Percentiles rank a stretch among this genome's conserved stretches.
These are phyloP conservation scores for Xenus cinereus DNA, from an alignment of 2,113 vertebrate genomes.

Conservation along the genomic window DNA sequence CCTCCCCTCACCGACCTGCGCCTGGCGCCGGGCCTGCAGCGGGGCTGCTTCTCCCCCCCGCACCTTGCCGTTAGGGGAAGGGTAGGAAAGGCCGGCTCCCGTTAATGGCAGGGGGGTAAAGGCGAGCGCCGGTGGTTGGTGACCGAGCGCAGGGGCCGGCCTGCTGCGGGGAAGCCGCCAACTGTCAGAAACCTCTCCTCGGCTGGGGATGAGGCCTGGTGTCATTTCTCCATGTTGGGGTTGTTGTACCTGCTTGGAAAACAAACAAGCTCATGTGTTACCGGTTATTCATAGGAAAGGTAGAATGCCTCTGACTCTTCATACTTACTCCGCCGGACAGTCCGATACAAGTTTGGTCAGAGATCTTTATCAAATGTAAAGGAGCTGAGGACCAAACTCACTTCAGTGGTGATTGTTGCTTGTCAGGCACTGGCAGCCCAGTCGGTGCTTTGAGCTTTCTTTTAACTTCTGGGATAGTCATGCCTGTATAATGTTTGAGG, in stretches of 20 bases:
- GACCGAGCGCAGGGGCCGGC: not conserved
- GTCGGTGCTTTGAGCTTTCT: not conserved
- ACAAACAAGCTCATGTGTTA: fast-evolving
- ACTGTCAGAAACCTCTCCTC: not conserved
- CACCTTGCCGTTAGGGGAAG: not conserved
- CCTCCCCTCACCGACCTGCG: not conserved
- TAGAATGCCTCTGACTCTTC: not conserved
- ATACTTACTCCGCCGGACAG: fast-evolving
- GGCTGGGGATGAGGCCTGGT: not conserved
- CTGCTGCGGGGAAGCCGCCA: fast-evolving
- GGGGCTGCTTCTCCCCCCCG: not conserved
- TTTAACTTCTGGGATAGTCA: not conserved
- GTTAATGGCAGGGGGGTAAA: not conserved
- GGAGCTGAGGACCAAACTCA: not conserved
- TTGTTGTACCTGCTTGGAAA: not conserved
- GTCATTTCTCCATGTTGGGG: fast-evolving
- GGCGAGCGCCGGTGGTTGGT: not conserved
- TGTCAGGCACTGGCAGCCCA: not conserved
- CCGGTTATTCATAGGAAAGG: not conserved
- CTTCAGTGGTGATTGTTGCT: not conserved
- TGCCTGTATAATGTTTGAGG: not conserved
- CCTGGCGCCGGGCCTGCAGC: not conserved
- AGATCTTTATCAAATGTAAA: not conserved
- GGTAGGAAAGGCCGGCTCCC: not conserved
- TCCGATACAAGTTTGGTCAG: not conserved